A percentile compares a stretch with the other conserved stretches of the same genome.
phyloP scores from a whole-genome alignment of 2,888 invertebrate genomes.

The Lingula anatina region DNA sequence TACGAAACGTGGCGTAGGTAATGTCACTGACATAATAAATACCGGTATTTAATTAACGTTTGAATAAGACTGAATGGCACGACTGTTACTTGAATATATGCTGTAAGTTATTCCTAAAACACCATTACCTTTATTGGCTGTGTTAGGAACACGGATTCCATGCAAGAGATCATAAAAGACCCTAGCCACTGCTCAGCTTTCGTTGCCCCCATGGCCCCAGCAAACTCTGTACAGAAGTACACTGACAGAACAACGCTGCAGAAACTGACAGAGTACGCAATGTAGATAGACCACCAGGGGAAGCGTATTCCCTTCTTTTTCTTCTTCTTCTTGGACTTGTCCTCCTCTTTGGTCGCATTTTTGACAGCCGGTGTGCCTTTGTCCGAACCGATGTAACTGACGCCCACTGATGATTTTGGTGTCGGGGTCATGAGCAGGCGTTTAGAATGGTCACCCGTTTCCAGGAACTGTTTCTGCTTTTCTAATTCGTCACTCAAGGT shows the following conservation, averaged over 20 bases:
- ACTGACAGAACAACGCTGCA: constrained; percentile 8
- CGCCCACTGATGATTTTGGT: too few species aligned
- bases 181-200: constrained; percentile 10
- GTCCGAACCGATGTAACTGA: too few species aligned
- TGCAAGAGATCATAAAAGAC: constrained; percentile 11
- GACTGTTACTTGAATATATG: too few species aligned
- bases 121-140: constrained; percentile 19
- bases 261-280: constrained; percentile 10
- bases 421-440: constrained; percentile 2
- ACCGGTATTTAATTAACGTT: too few species aligned
- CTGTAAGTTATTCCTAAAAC: too few species aligned
- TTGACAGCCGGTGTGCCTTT: background rate
- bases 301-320: constrained; percentile 7
- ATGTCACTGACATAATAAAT: too few species aligned
- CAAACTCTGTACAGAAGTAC: constrained; percentile 10
- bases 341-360: too few species aligned
- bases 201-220: constrained; percentile 14
- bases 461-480: constrained; percentile 12
- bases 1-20: too few species aligned
- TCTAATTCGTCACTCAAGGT: too few species aligned
- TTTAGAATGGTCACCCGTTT: constrained; percentile 11
- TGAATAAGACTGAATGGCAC: too few species aligned
- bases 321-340: too few species aligned
- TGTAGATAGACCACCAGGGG: constrained; percentile 9
- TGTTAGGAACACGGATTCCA: constrained; percentile 13